Evolutionary conservation across 2,888 invertebrate genomes (phyloP).

Genomic region (Agrochola macilenta): DNA sequence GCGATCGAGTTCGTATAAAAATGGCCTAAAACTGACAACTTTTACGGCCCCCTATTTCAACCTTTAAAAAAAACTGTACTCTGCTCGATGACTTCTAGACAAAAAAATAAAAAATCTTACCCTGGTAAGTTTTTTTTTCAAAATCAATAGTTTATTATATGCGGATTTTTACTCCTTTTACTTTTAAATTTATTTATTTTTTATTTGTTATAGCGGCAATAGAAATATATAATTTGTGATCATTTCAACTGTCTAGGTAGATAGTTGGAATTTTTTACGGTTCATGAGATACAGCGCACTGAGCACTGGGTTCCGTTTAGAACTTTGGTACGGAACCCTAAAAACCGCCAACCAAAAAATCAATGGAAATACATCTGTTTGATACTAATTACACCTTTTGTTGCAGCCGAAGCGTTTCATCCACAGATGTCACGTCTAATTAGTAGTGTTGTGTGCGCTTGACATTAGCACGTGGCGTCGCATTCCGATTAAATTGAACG

Average conservation of each 20-base stretch:
- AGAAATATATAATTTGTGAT: too few relatives aligned
- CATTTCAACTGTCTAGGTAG: too few relatives aligned
- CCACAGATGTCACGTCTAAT: conserved; percentile 72
- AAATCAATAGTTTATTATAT: background rate
- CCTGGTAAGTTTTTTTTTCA: background rate
- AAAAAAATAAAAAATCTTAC: too few relatives aligned
- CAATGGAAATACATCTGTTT: conserved; percentile 41
- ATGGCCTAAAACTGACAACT: background rate
- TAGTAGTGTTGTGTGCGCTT: conserved; percentile 70
- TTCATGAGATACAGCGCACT: too few relatives aligned
- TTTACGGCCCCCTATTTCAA: background rate
- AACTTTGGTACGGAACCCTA: too few relatives aligned
- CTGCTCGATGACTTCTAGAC: too few relatives aligned
- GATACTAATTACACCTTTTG: conserved; percentile 73
- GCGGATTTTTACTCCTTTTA: too few relatives aligned
- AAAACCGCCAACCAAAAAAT: conserved; percentile 22
- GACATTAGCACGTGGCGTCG: conserved; percentile 67
- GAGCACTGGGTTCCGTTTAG: too few relatives aligned
- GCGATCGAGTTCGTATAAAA: background rate
- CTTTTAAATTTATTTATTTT: too few relatives aligned
- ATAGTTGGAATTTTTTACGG: too few relatives aligned
- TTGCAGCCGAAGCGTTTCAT: conserved; percentile 70
- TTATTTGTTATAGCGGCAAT: too few relatives aligned
- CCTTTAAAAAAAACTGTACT: background rate
- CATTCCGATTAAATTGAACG: conserved; percentile 75